Base-by-base conservation (phyloP, 2,888 invertebrate genomes). In the Callyntrura guangdongensis region DNA sequence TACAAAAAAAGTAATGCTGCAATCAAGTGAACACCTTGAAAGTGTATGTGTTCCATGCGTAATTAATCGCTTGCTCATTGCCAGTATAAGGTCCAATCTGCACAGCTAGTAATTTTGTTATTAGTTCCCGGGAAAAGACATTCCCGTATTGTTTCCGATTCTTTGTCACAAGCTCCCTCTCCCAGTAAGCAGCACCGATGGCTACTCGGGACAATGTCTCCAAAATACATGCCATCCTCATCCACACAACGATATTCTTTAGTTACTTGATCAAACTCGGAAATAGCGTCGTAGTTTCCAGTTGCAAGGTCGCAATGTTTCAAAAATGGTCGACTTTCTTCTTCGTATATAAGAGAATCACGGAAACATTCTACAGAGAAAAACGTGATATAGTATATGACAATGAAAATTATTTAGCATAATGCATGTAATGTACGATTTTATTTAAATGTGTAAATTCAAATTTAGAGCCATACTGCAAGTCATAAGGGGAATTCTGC, bases 261-360 rank as follows among this genome's bases (percentile, higher is more conserved):
- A 14, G 12, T 14, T 4, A 17, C 22, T n/a, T 67, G 20, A 27
- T 83, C 69, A 17, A 36, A 79, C 0, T 4, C 2, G 0, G 86
- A 72, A 6, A 61, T 79, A 4, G 9, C 22, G 5, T 12, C 72
- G 81, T 94, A 94, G 49, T 94, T 93, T 47, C 94, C 94, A 2
- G 91, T 91, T 9, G 11, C 22, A 3, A 59, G 56, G 1, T 86
- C 86, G 64, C 93, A 93, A 11, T 11, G 67, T 56, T 47, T 61
- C 6, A 56, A 14, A 87, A 92, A 92, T 12, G 83, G 77, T 9
- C 86, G 47, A 2, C 81, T 83, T 81, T 91, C 90, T 49, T 74
- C 53, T 17, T 25, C 45, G 11, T 79, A 86, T 0, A 89, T 17
- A 1, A 84, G 11, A 0, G 77, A 27, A 9, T 92, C 91, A 17